These are phyloP conservation scores for Dicranocentrus wangi DNA, from an alignment of 2,888 invertebrate genomes.

Conservation along the genomic window DNA sequence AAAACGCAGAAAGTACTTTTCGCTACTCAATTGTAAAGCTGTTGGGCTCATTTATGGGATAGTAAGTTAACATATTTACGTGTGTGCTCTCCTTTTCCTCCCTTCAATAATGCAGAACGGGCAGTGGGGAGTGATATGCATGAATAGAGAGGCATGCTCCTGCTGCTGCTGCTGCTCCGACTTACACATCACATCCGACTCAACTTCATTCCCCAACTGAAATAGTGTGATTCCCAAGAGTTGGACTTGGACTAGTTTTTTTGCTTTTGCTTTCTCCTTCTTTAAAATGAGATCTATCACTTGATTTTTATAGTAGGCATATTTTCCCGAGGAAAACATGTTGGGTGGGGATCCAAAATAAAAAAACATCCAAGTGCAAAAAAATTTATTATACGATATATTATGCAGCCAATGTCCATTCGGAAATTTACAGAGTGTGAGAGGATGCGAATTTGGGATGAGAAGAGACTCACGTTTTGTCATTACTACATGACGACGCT, in stretches of 20 bases:
- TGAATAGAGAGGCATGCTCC: too few species aligned
- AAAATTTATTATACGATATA: background rate
- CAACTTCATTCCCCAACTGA: background rate
- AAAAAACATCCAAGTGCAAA: background rate
- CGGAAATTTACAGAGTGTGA: too few species aligned
- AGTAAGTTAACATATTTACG: conserved; percentile 16
- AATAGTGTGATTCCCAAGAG: too few species aligned
- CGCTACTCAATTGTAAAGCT: conserved; percentile 19
- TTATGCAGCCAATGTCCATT: too few species aligned
- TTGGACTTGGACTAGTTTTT: too few species aligned
- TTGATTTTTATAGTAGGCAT: background rate
- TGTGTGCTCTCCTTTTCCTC: background rate
- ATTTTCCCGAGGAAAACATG: background rate
- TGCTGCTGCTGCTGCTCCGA: too few species aligned
- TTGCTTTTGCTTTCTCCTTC: background rate
- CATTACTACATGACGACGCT: background rate
- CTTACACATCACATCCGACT: background rate
- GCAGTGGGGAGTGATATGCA: background rate
- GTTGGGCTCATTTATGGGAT: conserved; percentile 11
- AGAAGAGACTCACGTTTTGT: conserved; percentile 10
- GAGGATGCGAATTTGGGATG: too few species aligned
- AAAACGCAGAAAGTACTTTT: conserved; percentile 26
- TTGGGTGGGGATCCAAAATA: background rate
- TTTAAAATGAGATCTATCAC: conserved; percentile 10
- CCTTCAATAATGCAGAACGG: background rate